Evolutionary conservation across 2,888 invertebrate species (phyloP), one percentile per base, ranked within the genome.

Genomic region (Leptinotarsa rubiginosa): DNA sequence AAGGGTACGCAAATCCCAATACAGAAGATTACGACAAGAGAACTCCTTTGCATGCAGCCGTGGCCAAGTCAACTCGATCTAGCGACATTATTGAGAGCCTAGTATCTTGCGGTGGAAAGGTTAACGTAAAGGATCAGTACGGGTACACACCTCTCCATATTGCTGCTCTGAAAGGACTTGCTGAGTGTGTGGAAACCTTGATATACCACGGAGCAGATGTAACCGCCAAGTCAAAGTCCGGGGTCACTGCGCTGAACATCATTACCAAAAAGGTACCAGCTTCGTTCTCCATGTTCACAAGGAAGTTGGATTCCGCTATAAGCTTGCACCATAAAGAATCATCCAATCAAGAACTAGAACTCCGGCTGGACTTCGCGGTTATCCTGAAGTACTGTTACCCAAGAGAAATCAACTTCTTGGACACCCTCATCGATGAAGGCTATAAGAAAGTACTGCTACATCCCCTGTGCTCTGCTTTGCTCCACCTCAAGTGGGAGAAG

Each of bases 401-500:
- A 1, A 91, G 95, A 3, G 96, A 96, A 87, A 95, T 96, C 69
- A 94, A 94, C 81, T 95, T 96, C 84, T 88, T 96, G 75, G 95
- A 96, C 81, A 95, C 95, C 0, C 94, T 96, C 79, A 94, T 96
- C 1, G 95, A 95, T 80, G 96, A 96, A 86, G 96, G 96, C 0
- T 96, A 96, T 85, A 96, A 96, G 84, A 95, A 95, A 85, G 93
- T 96, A 47, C 87, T 96, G 4, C 90, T 95, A 70, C 96, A 96
- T 88, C 96, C 96, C 0, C 88, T 96, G 3, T 96, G 96, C 85
- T 95, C 96, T 15, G 95, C 96, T 0, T 96, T 96, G 84, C 89
- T 96, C 0, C 93, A 96, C 84, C 91, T 96, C 69, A 96, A 96
- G 85, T 96, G 96, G 96, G 94, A 95, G 83, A 95, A 96, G 87